Percentiles rank a stretch among this genome's conserved stretches.
These are phyloP conservation scores for Spinus olivaceus DNA, from an alignment of 2,797 vertebrate species.

Conservation along the genomic window DNA sequence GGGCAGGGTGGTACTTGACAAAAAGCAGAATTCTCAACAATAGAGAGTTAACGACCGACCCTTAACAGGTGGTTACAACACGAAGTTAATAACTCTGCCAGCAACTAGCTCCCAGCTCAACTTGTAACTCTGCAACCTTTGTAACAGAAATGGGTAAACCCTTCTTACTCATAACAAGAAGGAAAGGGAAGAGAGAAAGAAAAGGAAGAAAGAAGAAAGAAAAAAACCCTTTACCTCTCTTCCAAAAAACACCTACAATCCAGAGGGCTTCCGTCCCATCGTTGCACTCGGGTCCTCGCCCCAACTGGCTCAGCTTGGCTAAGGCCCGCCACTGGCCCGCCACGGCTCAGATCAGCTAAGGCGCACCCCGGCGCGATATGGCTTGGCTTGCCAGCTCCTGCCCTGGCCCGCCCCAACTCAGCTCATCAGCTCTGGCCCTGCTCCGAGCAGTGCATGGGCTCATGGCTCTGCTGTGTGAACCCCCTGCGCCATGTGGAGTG, in stretches of 20 bases:
- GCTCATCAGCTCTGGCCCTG: not conserved
- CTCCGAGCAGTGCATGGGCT: rapidly evolving
- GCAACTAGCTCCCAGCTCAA: too few species aligned
- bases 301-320: not conserved
- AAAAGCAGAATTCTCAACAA: too few species aligned
- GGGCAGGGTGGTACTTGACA: too few species aligned
- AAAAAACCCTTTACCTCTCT: not conserved
- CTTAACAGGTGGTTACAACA: too few species aligned
- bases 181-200: not conserved
- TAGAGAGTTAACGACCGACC: too few species aligned
- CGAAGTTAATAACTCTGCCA: too few species aligned
- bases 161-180: not conserved
- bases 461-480: not conserved
- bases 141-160: too few species aligned
- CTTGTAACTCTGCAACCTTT: too few species aligned
- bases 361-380: too few species aligned
- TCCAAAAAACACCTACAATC: not conserved
- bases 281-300: not conserved
- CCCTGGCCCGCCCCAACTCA: not conserved
- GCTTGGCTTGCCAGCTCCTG: too few species aligned
- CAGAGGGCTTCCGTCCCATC: not conserved
- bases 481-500: not conserved
- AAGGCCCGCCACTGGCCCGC: too few species aligned
- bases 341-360: too few species aligned
- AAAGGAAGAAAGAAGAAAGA: not conserved